phyloP scores from a whole-genome alignment of 2,888 invertebrate species.

The Aspidiotus rigidus region DNA sequence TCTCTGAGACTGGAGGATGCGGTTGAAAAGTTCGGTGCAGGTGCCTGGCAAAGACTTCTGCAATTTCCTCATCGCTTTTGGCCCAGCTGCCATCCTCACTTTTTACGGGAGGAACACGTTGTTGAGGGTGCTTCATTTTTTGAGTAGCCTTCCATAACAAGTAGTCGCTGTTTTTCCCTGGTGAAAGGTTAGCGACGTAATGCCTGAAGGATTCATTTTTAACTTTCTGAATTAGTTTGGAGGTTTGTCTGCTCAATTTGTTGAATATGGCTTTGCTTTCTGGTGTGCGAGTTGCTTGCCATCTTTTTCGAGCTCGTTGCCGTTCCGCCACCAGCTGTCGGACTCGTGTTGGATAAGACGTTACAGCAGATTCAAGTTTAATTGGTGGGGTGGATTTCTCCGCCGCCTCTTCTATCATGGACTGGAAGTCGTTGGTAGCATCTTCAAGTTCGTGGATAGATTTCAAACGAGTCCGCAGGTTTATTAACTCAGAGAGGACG shows the following conservation, averaged over 20 bases:
- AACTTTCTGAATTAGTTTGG: neutral
- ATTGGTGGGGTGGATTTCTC: conserved; percentile 2
- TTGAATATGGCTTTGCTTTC: conserved; percentile 4
- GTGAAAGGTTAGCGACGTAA: too few species aligned
- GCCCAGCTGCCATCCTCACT: conserved; percentile 36
- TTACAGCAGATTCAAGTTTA: neutral
- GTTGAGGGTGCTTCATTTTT: conserved; percentile 36
- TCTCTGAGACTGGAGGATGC: neutral
- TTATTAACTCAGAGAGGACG: too few species aligned
- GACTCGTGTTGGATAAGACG: conserved; percentile 1
- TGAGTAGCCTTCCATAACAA: too few species aligned
- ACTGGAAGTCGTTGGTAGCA: neutral
- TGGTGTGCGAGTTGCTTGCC: conserved; percentile 6
- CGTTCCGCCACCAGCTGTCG: neutral
- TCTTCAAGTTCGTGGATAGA: neutral
- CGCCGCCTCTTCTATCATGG: neutral
- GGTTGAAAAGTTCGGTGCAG: conserved; percentile 37
- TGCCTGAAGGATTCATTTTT: too few species aligned
- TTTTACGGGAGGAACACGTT: conserved; percentile 35
- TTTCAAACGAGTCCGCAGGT: neutral
- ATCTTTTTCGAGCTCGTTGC: conserved; percentile 1
- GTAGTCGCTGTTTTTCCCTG: too few species aligned
- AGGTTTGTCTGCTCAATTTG: neutral
- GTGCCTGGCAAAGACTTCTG: conserved; percentile 36
- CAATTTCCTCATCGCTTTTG: conserved; percentile 36